Base-by-base conservation (phyloP, 2,888 invertebrate genomes). In the Acrocera orbiculus region DNA sequence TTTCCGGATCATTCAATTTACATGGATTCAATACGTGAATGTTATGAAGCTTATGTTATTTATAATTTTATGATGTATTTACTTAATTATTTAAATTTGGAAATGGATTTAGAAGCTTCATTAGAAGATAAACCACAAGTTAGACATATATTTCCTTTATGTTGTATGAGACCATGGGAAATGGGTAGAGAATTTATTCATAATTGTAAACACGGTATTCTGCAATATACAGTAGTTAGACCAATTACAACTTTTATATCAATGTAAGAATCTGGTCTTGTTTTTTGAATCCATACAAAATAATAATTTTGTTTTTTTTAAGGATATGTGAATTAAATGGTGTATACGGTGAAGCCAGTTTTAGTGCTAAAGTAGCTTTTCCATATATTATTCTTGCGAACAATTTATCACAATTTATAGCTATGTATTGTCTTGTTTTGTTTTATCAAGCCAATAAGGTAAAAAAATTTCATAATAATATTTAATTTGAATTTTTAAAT, bases 41-140 rank as follows among this genome's bases (percentile, higher is more conserved):
- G 92, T 55, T 95, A 93, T 54, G 95, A 95, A 63, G 93, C 92
- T 2, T 95, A 92, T 65, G 93, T 93, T 3, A 93, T 95, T 49
- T 93, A 95, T 58, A 93, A 92, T 64, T 95, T 95, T 54, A 90
- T 93, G 89, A 82, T 81, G 51, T 95, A 83, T 56, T 65, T 95
- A 45, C 63, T 93, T 39, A 87, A 86, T 54, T 95, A 87, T 59
- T 66, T 95, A 35, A 80, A 85, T 62, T 73, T 78, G 49, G 82
- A 80, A 52, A 78, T 80, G 64, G 83, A 90, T 54, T 63, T 92
- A 42, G 86, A 87, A 56, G 77, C 76, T 3, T 70, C 73, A 38
- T 65, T 86, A 48, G 81, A 80, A 49, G 67, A 73, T 27, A 85
- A 85, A 49, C 78, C 82, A 11, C 86, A 85, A 61, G 81, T 61